Evolutionary conservation across 2,888 invertebrate species (phyloP), one percentile per base, ranked within the genome.

Genomic region (Brassicogethes aeneus): DNA sequence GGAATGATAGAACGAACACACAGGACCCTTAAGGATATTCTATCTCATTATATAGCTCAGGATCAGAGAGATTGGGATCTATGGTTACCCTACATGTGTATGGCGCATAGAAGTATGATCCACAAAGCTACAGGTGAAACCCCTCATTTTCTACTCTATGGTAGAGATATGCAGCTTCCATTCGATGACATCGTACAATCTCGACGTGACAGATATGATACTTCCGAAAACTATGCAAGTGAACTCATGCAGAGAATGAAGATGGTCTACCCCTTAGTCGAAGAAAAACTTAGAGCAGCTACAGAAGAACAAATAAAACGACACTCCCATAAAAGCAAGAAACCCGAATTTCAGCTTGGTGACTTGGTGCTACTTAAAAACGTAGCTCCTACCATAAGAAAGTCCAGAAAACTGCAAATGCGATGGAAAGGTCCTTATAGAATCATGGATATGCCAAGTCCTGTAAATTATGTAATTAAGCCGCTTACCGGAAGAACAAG

Each of bases 11-110:
- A 37, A 37, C 16, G 37, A 33, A n/a, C 12, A 12, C 61, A 60
- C 32, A 34, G 57, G 14, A 39, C 41, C 1, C 30, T 61, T 1
- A 54, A 47, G 29, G 47, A 51, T 15, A 43, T 47, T n/a, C 17
- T 59, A 3, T 43, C 47, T 2, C 52, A 54, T 37, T 54, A 47
- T 38, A 47, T 57, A 1, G 16, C 34, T 2, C n/a, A 43, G 38
- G 42, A 51, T 15, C 50, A 49, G 17, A 48, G 48, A n/a, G n/a
- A n/a, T n/a, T n/a, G n/a, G n/a, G n/a, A n/a, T n/a, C n/a, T n/a
- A n/a, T n/a, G n/a, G n/a, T 12, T 57, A 12, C 52, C 52, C 1
- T 48, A 45, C 32, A 47, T 48, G 1, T 14, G 51, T 34, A 48
- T 54, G 45, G 48, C 51, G 8, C 45, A 45, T 31, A 8, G 47